A percentile compares a stretch with the other conserved stretches of the same genome.
These are phyloP conservation scores for Hetaerina titia DNA, from an alignment of 2,888 invertebrate species.

Conservation along the genomic window DNA sequence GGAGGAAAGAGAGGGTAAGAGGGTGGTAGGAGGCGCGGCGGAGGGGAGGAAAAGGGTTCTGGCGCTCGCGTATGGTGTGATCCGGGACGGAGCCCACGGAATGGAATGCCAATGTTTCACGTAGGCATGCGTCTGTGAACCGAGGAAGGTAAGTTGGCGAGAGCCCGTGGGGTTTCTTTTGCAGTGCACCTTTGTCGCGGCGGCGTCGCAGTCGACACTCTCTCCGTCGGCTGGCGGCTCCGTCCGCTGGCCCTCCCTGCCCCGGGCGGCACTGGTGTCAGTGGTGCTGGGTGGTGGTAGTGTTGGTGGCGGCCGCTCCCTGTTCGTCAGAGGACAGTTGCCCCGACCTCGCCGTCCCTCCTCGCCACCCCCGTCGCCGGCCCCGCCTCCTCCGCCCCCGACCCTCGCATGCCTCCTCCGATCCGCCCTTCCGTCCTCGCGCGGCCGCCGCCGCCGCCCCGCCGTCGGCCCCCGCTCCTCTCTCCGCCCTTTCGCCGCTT, in stretches of 20 bases:
- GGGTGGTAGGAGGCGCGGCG: no score
- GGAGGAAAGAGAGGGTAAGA: background rate
- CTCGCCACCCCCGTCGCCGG: slow-evolving; percentile 34
- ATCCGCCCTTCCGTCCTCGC: background rate
- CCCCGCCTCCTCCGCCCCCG: background rate
- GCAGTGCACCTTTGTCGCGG: slow-evolving; percentile 38
- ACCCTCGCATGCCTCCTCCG: background rate
- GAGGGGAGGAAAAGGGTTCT: no score
- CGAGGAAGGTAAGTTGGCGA: background rate
- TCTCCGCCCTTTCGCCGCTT: background rate
- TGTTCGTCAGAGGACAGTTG: slow-evolving; percentile 55
- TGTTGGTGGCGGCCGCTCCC: slow-evolving; percentile 52
- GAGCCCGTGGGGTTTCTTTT: no score
- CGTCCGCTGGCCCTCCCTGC: background rate
- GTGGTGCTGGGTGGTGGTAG: background rate
- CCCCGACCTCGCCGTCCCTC: background rate
- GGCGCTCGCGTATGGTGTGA: background rate
- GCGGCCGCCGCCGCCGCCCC: background rate
- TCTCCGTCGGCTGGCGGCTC: background rate
- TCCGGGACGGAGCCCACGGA: background rate
- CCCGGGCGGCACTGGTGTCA: background rate
- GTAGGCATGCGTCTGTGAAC: background rate
- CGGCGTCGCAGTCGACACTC: background rate
- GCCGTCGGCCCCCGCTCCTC: background rate
- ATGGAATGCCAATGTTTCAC: slow-evolving; percentile 25